phyloP scores from a whole-genome alignment of 2,113 vertebrate genomes.

The Mastomys natalensis region DNA sequence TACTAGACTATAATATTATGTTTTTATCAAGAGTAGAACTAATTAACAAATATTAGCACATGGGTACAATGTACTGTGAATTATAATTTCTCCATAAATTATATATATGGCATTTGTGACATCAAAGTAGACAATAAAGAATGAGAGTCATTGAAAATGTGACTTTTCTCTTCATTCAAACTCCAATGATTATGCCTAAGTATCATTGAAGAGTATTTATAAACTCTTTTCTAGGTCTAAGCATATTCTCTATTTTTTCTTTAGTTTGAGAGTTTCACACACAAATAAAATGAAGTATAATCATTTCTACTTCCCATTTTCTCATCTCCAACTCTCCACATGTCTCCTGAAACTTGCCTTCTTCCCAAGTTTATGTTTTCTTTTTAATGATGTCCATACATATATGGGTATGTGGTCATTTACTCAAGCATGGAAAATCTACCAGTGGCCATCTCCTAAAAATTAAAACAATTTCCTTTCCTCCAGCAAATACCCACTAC shows the following conservation, averaged over 20 bases:
- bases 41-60: conserved; percentile 35
- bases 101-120: not conserved
- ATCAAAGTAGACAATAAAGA: conserved; percentile 29
- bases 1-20: not conserved
- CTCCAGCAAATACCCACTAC: not conserved
- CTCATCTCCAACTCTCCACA: too few relatives aligned
- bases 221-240: not conserved
- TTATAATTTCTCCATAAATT: conserved; percentile 27
- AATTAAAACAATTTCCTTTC: not conserved
- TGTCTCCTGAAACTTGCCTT: not conserved
- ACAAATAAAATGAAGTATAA: not conserved
- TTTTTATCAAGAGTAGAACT: not conserved
- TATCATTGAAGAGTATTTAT: conserved; percentile 40
- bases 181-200: not conserved
- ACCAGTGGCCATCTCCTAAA: not conserved
- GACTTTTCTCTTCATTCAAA: not conserved
- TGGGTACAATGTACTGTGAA: not conserved
- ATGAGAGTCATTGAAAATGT: conserved; percentile 35
- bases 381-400: not conserved
- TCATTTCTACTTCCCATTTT: not conserved
- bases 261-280: not conserved
- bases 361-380: not conserved
- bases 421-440: not conserved
- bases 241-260: conserved; percentile 10
- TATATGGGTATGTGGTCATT: not conserved